A percentile compares a stretch with the other conserved stretches of the same genome.
phyloP scores from a whole-genome alignment of 2,888 invertebrate species.

The Latrodectus elegans region DNA sequence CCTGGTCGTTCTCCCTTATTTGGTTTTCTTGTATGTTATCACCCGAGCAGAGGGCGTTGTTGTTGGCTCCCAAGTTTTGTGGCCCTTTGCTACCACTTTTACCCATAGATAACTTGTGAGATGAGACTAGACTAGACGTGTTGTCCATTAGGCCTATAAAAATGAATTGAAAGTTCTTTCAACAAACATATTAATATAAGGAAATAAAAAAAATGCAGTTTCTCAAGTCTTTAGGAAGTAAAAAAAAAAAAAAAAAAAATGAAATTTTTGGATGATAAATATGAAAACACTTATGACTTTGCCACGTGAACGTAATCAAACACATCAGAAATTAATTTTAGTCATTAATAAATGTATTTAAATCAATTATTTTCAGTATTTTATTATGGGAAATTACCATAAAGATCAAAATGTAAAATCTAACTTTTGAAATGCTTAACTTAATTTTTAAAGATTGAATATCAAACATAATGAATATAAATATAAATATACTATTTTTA shows the following conservation, averaged over 20 bases:
- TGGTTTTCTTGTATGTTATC: conserved; percentile 48
- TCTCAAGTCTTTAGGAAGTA: background rate
- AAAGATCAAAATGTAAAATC: no score
- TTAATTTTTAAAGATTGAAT: no score
- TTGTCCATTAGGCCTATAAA: conserved; percentile 58
- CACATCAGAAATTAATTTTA: no score
- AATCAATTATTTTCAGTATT: no score
- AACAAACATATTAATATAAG: background rate
- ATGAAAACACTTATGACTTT: background rate
- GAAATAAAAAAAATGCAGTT: background rate
- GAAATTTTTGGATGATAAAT: background rate
- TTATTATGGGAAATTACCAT: no score
- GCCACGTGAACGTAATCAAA: no score
- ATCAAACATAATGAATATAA: no score
- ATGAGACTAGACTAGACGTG: conserved; percentile 47
- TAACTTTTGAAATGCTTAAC: no score
- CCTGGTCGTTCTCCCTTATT: conserved; percentile 66
- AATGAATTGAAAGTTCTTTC: background rate
- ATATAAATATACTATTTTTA: no score
- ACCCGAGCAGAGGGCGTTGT: conserved; percentile 55
- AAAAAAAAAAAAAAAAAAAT: background rate
- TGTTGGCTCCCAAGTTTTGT: conserved; percentile 59
- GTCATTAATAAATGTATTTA: no score
- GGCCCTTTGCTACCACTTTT: conserved; percentile 54
- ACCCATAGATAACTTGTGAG: conserved; percentile 62